Base-by-base conservation (phyloP, 2,797 vertebrate species). In the Anableps anableps region DNA sequence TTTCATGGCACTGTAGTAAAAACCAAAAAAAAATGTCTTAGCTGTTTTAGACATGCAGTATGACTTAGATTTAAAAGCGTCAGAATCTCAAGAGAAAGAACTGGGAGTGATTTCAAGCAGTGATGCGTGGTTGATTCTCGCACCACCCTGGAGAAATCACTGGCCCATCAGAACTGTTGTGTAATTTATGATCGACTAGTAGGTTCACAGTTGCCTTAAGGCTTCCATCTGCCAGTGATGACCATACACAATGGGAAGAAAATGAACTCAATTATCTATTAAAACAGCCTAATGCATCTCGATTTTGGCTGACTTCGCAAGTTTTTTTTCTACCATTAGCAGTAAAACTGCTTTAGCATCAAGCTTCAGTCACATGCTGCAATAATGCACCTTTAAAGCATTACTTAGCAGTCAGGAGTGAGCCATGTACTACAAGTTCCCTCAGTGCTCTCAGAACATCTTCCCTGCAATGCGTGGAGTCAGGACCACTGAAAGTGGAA, bases 141-240 rank as follows among this genome's bases (percentile, higher is more conserved):
- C 88, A 79, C 77, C 85, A 77, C 82, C 79, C 81, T 73, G 31
- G 93, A 82, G 86, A 87, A 81, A 88, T 88, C 78, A 73, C 73
- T 80, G 80, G 85, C 83, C 88, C 87, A 91, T 94, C 90, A 91
- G 83, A 91, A 87, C 74, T 91, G 87, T 89, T 93, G 82, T 88
- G 89, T 93, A 91, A 95, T 93, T 93, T 86, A 92, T 93, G 85
- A 91, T 93, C 86, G 90, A 87, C 86, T 91, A 72, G 85, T 88
- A 62, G 80, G 82, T 90, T 88, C 78, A 85, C 66, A 75, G 62
- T 91, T 47, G 90, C 92, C 91, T 86, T 76, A 60, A 91, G 91
- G 89, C 86, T 16, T 80, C 91, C 91, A 88, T 93, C 90, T 93
- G 92, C 86, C 90, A 85, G 83, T 29, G 74, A 87, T 87, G 80